Evolutionary conservation across 2,888 invertebrate species (phyloP), one percentile per base, ranked within the genome.

Genomic region (Aspidiotus rigidus): DNA sequence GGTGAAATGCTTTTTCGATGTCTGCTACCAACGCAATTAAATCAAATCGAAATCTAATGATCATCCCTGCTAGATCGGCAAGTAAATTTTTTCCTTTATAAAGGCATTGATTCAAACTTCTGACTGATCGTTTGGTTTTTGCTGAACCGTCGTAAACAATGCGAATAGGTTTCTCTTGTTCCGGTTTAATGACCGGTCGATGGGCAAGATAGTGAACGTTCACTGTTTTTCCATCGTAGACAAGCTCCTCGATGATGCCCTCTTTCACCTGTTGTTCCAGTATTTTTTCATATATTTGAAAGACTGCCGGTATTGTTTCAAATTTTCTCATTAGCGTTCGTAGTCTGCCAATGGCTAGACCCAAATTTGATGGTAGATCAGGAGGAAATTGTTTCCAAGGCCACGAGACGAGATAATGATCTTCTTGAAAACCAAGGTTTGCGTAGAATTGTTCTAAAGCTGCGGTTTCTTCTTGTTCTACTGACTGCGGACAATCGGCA

Each of bases 1-100:
- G 44, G 28, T 62, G 62, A 44, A 62, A 62, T 15, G 62, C 62
- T n/a, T 62, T 62, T 41, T 42, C 41, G 1, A 62, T 13, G 13
- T 62, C 62, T 8, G 42, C 44, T 7, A 44, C 7, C n/a, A 62
- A 7, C 3, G 7, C 42, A 15, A 62, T 13, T 2, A 7, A 13
- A 16, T 62, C 15, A 7, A 15, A 7, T 8, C 8, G 6, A n/a
- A 62, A 44, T 8, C 62, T 42, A n/a, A 62, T n/a, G 15, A 44
- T 5, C 7, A 42, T 1, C n/a, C 10, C 44, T 10, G 2, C 10
- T 42, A 40, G 3, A 7, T 62, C 7, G 9, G 62, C 9, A 2
- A 62, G 8, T 7, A 41, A 15, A 44, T 62, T 62, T 10, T 7
- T 8, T 7, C 62, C 44, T 44, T 62, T 62, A 9, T 42, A 42